These are phyloP conservation scores for Ypsolopha scabrella DNA, from an alignment of 2,888 invertebrate species.

Conservation along the genomic window DNA sequence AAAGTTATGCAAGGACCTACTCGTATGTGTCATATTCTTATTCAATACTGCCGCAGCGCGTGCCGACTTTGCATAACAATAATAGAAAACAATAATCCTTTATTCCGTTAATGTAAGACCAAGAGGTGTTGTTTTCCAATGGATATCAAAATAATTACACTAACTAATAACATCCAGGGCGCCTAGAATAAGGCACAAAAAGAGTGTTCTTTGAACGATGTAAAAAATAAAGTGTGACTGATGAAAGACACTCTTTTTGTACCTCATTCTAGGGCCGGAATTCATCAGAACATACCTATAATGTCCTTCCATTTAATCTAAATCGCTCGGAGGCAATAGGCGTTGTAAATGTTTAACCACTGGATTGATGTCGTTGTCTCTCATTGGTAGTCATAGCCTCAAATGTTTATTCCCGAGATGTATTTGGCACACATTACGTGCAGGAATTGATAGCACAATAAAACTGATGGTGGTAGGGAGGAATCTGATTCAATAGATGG, in stretches of 20 bases:
- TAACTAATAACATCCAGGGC: too few species aligned
- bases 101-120: too few species aligned
- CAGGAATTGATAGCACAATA: background rate
- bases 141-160: too few species aligned
- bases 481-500: too few species aligned
- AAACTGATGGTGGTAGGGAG: too few species aligned
- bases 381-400: slow-evolving; percentile 22
- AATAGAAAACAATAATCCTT: slow-evolving; percentile 20
- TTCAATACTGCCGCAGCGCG: slow-evolving; percentile 17
- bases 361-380: slow-evolving; percentile 3
- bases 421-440: slow-evolving; percentile 29
- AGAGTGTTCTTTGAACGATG: too few species aligned
- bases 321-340: background rate
- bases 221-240: too few species aligned
- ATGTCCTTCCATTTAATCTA: background rate
- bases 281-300: background rate
- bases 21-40: background rate
- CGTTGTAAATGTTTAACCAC: background rate
- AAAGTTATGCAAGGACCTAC: background rate
- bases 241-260: too few species aligned
- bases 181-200: too few species aligned
- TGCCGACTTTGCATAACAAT: slow-evolving; percentile 47
- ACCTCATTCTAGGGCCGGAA: too few species aligned
- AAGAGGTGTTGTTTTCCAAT: too few species aligned
- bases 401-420: slow-evolving; percentile 24